Evolutionary conservation across 2,113 vertebrate genomes (phyloP).

Genomic region (Penelope pileata): DNA sequence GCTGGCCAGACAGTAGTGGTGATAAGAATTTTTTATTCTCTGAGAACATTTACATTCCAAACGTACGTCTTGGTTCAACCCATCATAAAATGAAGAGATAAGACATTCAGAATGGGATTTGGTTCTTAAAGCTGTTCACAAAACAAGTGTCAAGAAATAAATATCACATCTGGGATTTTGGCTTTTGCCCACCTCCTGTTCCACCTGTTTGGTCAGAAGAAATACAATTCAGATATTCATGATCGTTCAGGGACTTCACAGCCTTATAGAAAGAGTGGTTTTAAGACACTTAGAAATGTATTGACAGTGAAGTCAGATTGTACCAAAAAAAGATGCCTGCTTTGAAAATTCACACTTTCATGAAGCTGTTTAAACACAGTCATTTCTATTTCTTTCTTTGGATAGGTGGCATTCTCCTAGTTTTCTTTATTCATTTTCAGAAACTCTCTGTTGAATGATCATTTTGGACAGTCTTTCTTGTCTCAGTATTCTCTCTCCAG

Average conservation of each 20-base stretch:
- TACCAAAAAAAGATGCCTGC: neutral
- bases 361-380: neutral
- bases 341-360: conserved; percentile 26
- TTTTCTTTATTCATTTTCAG: conserved; percentile 2
- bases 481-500: rapidly evolving
- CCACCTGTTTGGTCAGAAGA: conserved; percentile 43
- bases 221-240: conserved; percentile 14
- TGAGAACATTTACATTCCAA: neutral
- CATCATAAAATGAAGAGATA: neutral
- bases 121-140: neutral
- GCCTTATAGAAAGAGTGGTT: conserved; percentile 25
- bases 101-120: conserved; percentile 17
- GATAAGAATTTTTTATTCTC: neutral
- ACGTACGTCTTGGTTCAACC: neutral
- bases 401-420: neutral
- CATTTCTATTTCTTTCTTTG: conserved; percentile 4
- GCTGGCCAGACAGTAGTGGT: neutral
- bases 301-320: conserved; percentile 20
- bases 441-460: neutral
- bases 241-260: conserved; percentile 15
- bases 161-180: neutral
- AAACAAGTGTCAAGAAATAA: conserved; percentile 25
- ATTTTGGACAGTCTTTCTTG: neutral
- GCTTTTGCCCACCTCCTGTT: conserved; percentile 21
- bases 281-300: conserved; percentile 6